Evolutionary conservation across 2,888 invertebrate species (phyloP), one percentile per base, ranked within the genome.

Genomic region (Gonocerus acuteangulatus): DNA sequence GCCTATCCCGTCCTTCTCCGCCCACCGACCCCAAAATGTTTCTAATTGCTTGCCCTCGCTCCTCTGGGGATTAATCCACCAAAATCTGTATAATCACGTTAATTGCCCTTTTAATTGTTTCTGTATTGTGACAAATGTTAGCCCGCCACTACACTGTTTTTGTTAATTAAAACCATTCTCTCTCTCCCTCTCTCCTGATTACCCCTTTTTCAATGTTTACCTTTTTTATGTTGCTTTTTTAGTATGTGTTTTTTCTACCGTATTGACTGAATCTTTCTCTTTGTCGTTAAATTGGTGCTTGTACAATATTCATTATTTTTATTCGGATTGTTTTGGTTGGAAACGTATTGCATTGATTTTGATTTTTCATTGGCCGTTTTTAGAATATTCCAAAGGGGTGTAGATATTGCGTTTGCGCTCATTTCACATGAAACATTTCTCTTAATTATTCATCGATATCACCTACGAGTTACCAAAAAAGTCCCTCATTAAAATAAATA

Each of bases 81-180:
- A 60, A 60, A 60, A 60, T 60, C 60, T 60, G 60, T 60, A 48
- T 60, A 60, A 60, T 60, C 49, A 51, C 60, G 49, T 49, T 60
- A 60, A 60, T 60, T 60, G 60, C 42, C 60, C n/a, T 49, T 60
- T 60, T 60, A 60, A 60, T 60, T 60, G 60, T 49, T 49, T 51
- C 51, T 42, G 19, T 48, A 42, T 60, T 51, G 60, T 49, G 60
- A 60, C 51, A 47, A 49, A 60, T 47, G 49, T 60, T 44, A 18
- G 42, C 39, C 18, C 42, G n/a, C 15, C 56, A 18, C 51, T 32
- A 32, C 49, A 36, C 23, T 58, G 58, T 58, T 58, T n/a, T 58
- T 48, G 58, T 58, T 58, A 58, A 58, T 58, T 58, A 58, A 58
- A 58, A 48, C 58, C 34, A 23, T 32, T 22, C 16, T 21, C 34